Conservation (phyloP, 2,113 vertebrate genomes). For the Scortum barcoo region DNA sequence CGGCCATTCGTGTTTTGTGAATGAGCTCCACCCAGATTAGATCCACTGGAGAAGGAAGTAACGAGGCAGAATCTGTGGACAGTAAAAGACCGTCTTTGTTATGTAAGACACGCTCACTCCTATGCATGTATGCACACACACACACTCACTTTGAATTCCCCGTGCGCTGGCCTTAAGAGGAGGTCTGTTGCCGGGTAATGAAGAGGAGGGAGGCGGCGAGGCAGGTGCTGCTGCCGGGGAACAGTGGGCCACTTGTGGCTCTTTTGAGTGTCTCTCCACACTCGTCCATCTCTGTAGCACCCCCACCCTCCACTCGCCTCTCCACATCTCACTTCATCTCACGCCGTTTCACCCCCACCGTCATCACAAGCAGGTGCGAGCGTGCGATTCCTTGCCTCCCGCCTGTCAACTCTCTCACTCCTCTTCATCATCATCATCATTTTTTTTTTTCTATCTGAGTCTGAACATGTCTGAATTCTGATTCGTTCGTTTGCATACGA, state of each 20-base stretch:
- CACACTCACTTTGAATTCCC: constrained; percentile 29
- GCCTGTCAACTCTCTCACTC: neutral
- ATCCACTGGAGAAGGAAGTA: constrained; percentile 2
- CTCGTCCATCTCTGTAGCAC: constrained; percentile 11
- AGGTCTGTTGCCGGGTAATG: constrained; percentile 63
- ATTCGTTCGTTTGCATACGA: neutral
- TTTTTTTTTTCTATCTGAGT: neutral
- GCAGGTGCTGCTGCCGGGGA: constrained; percentile 79
- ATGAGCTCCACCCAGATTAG: neutral
- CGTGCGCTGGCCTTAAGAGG: constrained; percentile 50
- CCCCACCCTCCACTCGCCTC: too few relatives aligned
- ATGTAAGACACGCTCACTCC: constrained; percentile 34
- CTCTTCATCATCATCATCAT: constrained; percentile 6
- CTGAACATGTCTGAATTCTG: neutral
- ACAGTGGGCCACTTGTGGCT: constrained; percentile 83
- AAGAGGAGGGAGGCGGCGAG: constrained; percentile 64
- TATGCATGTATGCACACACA: neutral
- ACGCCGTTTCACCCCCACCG: constrained; percentile 8
- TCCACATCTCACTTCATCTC: constrained; percentile 45
- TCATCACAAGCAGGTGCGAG: constrained; percentile 53
- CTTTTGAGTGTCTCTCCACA: constrained; percentile 67
- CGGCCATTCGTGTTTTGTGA: constrained; percentile 20
- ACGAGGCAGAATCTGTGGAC: constrained; percentile 18
- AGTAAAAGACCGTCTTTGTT: constrained; percentile 69
- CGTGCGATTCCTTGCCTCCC: constrained; percentile 22